phyloP scores from a whole-genome alignment of 1,140 invertebrate genomes.

The Lepidurus arcticus region DNA sequence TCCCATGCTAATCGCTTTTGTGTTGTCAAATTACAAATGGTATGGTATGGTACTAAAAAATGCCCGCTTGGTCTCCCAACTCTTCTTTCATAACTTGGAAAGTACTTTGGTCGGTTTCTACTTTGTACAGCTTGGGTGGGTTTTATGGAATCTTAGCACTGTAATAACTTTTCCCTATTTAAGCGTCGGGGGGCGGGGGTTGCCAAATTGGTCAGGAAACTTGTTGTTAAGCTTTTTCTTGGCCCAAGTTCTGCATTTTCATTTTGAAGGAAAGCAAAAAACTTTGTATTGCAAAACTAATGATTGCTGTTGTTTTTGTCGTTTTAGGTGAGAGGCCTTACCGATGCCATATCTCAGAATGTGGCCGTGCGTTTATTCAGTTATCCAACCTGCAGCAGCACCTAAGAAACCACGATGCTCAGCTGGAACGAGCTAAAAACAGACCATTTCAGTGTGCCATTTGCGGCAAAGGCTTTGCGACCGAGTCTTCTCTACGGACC shows the following conservation, averaged over 20 bases:
- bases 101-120: neutral
- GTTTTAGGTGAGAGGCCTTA: conserved; percentile 88
- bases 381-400: conserved; percentile 95
- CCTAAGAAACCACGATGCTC: conserved; percentile 90
- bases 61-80: neutral
- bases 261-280: too few relatives aligned
- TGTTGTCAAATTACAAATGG: neutral
- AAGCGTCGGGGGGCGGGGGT: too few relatives aligned
- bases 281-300: too few relatives aligned
- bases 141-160: neutral
- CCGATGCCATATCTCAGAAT: conserved; percentile 91
- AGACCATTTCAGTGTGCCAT: conserved; percentile 92
- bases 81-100: conserved; percentile 6
- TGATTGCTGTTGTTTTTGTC: conserved; percentile 38
- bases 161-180: too few relatives aligned
- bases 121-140: neutral
- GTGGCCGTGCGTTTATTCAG: conserved; percentile 93
- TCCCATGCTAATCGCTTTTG: conserved; percentile 18
- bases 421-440: conserved; percentile 90
- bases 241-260: too few relatives aligned
- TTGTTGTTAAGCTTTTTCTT: too few relatives aligned
- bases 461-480: conserved; percentile 93
- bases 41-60: neutral
- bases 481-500: conserved; percentile 86
- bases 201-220: too few relatives aligned